Evolutionary conservation across 2,113 vertebrate species (phyloP).

Genomic region (Acanthisitta chloris): DNA sequence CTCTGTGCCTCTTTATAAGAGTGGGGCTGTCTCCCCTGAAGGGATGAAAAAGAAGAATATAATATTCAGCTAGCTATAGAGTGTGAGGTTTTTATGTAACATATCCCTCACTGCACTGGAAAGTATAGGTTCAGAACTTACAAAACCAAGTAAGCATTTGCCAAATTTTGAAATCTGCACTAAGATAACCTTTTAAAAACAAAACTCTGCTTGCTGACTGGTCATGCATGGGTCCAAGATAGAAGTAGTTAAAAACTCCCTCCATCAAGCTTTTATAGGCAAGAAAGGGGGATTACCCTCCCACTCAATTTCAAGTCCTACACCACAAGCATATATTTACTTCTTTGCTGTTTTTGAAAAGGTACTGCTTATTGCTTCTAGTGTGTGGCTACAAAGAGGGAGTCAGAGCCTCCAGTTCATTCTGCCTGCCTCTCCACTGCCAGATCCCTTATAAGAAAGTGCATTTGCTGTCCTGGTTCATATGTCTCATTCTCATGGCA

Average conservation of each 20-base stretch:
- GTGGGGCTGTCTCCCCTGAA: neutral
- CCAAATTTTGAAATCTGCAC: neutral
- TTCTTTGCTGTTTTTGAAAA: neutral
- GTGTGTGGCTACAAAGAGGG: neutral
- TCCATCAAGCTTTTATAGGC: neutral
- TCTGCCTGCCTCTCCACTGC: neutral
- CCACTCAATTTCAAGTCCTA: neutral
- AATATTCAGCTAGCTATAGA: neutral
- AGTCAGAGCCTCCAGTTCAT: neutral
- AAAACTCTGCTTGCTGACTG: neutral
- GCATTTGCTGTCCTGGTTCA: neutral
- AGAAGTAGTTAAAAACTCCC: neutral
- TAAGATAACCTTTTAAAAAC: neutral
- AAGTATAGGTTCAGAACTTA: neutral
- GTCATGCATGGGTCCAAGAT: accelerated
- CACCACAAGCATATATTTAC: neutral
- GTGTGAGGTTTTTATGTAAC: neutral
- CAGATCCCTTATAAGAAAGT: neutral
- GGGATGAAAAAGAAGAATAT: neutral
- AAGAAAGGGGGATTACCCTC: neutral
- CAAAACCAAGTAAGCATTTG: neutral
- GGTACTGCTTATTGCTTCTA: neutral
- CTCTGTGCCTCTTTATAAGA: neutral
- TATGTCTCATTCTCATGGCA: neutral
- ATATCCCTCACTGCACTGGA: neutral